Evolutionary conservation across 2,113 vertebrate genomes (phyloP), one percentile per base, ranked within the genome.

Genomic region (Todiramphus saurophagus): DNA sequence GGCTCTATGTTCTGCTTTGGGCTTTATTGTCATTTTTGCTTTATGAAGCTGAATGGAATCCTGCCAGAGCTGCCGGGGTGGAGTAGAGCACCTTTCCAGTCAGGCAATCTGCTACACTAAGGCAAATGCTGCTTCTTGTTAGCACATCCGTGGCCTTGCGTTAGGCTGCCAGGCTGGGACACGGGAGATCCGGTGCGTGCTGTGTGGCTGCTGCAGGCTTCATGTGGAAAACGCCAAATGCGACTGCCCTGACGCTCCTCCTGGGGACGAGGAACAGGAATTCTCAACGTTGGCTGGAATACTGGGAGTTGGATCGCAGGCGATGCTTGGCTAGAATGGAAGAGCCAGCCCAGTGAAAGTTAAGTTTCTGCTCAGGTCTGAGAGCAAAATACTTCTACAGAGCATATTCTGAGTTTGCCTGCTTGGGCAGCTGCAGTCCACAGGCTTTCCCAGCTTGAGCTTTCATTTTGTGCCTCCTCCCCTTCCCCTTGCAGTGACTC

Each of bases 21-120:
- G 30, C 69, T 97, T 96, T 97, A 96, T 96, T 97, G 68, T 63
- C 3, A 12, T 11, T 83, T 84, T 68, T 60, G 80, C 69, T 78
- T 75, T 58, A 70, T 33, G 60, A 95, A 93, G 92, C 68, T 84
- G 68, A 51, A 48, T 19, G 27, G 31, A 85, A 72, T 39, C 63
- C 59, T 70, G 72, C 53, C 33, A 46, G 82, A 74, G 78, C 51
- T 48, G 76, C 35, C 27, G 3, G 23, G 19, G 46, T 58, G 67
- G 60, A 55, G 55, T 31, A 58, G 37, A 21, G 58, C 78, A 72
- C 46, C 72, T 70, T 19, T 50, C 48, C 80, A 35, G 85, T 16
- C 59, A 59, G 69, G 88, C 76, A 44, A 2, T 41, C 31, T 46
- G 70, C 75, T 69, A 17, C 7, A 1, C 33, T 64, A 62, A 48